phyloP scores from a whole-genome alignment of 2,888 invertebrate genomes.

The Anthophora plumipes region DNA sequence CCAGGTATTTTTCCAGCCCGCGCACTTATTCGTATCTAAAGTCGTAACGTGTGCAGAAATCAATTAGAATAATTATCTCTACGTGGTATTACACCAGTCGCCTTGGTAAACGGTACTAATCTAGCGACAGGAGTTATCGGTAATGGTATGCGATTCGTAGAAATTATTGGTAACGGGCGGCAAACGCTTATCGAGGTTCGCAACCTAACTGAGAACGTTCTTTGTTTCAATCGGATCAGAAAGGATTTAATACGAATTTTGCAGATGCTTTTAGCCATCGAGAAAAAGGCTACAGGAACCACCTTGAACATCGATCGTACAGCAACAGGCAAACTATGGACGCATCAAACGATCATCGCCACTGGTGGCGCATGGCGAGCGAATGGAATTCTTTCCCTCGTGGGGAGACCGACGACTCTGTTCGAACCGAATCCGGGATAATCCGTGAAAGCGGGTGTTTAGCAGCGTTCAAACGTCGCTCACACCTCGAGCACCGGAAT shows the following conservation, averaged over 20 bases:
- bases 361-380: too few species aligned
- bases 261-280: too few species aligned
- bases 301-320: neutral
- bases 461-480: neutral
- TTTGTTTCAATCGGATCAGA: too few species aligned
- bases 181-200: neutral
- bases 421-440: constrained; percentile 34
- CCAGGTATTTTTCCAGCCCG: neutral
- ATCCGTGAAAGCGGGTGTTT: constrained; percentile 25
- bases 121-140: constrained; percentile 49
- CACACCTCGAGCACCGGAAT: neutral
- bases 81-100: neutral
- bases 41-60: neutral
- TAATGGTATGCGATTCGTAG: constrained; percentile 22
- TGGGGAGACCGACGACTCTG: neutral
- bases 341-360: constrained; percentile 8
- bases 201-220: neutral
- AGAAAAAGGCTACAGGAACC: too few species aligned
- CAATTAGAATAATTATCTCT: constrained; percentile 37
- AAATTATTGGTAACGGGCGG: constrained; percentile 19
- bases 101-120: neutral
- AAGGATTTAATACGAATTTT: too few species aligned
- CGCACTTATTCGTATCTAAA: neutral
- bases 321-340: constrained; percentile 21
- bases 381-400: constrained; percentile 39